Evolutionary conservation across 2,888 invertebrate genomes (phyloP).

Genomic region (Tipula unca): DNA sequence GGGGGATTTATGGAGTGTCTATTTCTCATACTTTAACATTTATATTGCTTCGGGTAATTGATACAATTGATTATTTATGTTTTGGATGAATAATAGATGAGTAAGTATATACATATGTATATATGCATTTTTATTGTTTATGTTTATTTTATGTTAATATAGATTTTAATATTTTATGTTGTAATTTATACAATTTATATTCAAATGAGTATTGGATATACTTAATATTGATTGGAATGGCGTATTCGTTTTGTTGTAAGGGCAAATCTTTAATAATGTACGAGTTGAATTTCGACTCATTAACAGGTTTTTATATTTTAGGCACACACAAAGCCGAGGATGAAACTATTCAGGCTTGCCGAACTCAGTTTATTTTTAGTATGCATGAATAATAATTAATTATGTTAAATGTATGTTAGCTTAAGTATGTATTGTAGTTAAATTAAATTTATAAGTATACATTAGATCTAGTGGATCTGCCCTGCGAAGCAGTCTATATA

Average conservation of each 20-base stretch:
- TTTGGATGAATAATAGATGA: background rate
- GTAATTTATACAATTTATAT: background rate
- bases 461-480: no score
- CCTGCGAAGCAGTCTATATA: no score
- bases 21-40: background rate
- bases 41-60: background rate
- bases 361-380: no score
- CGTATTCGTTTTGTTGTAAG: background rate
- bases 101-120: background rate
- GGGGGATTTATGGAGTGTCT: background rate
- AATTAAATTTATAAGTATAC: no score
- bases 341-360: no score
- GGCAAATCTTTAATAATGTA: background rate
- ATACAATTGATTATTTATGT: conserved; percentile 8
- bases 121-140: background rate
- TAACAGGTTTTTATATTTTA: no score
- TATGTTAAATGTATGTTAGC: no score
- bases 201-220: background rate
- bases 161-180: background rate
- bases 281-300: no score
- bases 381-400: no score
- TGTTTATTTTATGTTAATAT: conserved; percentile 14
- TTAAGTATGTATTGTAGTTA: no score
- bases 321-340: no score
- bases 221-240: background rate